phyloP scores from a whole-genome alignment of 2,113 vertebrate genomes.

The Catharus minimus region DNA sequence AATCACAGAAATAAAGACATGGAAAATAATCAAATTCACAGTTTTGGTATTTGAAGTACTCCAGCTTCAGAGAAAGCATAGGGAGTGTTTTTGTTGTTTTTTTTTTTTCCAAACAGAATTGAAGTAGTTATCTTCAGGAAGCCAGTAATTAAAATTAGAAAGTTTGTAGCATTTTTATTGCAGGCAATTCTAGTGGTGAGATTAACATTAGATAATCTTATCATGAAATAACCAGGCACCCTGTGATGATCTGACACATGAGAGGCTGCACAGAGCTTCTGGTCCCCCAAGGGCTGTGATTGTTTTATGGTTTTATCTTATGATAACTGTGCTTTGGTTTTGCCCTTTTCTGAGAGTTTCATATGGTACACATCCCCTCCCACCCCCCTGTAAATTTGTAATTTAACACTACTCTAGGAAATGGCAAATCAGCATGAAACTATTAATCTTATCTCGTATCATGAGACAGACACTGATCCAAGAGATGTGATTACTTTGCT shows the following conservation, averaged over 20 bases:
- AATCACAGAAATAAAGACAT: background rate
- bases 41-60: slow-evolving; percentile 4
- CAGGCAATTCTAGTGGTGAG: slow-evolving; percentile 19
- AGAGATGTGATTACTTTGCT: slow-evolving; percentile 55
- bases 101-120: background rate
- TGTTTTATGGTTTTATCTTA: slow-evolving; percentile 56
- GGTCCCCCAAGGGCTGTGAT: slow-evolving; percentile 22
- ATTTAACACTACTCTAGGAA: slow-evolving; percentile 54
- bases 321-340: slow-evolving; percentile 46
- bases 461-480: slow-evolving; percentile 44
- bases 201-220: slow-evolving; percentile 57
- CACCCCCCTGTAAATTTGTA: slow-evolving; percentile 30
- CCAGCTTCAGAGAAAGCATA: slow-evolving; percentile 24
- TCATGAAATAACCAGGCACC: slow-evolving; percentile 54
- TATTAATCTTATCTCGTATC: slow-evolving; percentile 56
- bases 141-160: slow-evolving; percentile 48
- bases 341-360: slow-evolving; percentile 54
- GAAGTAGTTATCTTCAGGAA: slow-evolving; percentile 42
- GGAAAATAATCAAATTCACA: background rate
- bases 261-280: slow-evolving; percentile 30
- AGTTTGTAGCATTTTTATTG: slow-evolving; percentile 42
- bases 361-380: background rate
- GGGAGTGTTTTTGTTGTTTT: background rate
- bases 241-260: slow-evolving; percentile 43
- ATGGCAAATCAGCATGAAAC: slow-evolving; percentile 63